Conservation (phyloP, 2,888 invertebrate species). For the Trichogramma evanescens region DNA sequence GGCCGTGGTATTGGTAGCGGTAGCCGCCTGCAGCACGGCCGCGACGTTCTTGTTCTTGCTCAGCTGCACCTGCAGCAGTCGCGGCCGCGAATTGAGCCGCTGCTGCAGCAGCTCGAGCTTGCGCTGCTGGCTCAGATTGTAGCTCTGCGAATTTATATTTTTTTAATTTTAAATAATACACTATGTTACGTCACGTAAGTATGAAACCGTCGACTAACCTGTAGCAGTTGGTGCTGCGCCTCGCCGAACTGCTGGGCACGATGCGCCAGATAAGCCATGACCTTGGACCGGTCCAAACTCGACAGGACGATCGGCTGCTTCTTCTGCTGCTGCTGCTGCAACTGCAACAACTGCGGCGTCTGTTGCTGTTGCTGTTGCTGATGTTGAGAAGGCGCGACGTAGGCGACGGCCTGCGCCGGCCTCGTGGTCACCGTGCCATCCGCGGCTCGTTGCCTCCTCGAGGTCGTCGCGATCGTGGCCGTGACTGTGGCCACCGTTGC, state of each 20-base stretch:
- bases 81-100: conserved; percentile 2
- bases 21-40: too few relatives aligned
- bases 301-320: neutral
- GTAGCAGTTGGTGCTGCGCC: too few relatives aligned
- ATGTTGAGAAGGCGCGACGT: neutral
- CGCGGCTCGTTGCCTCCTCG: neutral
- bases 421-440: neutral
- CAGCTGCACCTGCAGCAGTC: neutral
- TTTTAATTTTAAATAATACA: too few relatives aligned
- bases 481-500: neutral
- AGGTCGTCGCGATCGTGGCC: neutral
- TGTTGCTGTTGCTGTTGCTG: neutral
- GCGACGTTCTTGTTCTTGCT: too few relatives aligned
- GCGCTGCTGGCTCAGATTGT: conserved; percentile 1
- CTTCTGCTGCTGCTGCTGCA: neutral
- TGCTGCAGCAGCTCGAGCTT: conserved; percentile 14
- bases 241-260: too few relatives aligned
- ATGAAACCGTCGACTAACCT: too few relatives aligned
- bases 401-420: neutral
- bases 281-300: neutral
- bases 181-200: too few relatives aligned
- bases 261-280: too few relatives aligned
- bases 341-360: neutral
- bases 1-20: too few relatives aligned
- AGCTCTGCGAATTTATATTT: too few relatives aligned